Evolutionary conservation across 2,113 vertebrate genomes (phyloP), one percentile per base, ranked within the genome.

Genomic region (Colaptes auratus): DNA sequence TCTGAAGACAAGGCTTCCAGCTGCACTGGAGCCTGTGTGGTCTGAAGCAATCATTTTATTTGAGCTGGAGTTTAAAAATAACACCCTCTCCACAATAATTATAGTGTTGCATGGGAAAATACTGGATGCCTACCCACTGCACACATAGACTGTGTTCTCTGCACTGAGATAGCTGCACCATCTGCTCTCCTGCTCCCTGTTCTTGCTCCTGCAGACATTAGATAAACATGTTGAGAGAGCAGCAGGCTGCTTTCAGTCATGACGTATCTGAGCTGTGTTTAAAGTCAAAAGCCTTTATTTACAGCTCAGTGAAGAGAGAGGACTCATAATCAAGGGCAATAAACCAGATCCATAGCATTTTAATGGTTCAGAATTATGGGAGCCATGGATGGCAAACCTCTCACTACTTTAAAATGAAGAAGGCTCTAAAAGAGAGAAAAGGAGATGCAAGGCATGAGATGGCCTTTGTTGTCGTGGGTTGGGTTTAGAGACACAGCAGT

Each of bases 221-320:
- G 89, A 96, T 69, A 96, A 95, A 94, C 93, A 94, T 35, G 91
- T 90, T 94, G 89, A 81, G 52, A 56, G 93, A 96, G 91, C 95
- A 95, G 92, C 84, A 90, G 94, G 88, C 82, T 74, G 90, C 82
- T 96, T 92, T 94, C 90, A 94, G 53, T 94, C 94, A 87, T 87
- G 93, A 95, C 94, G 71, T 82, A 59, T 88, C 94, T 82, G 94
- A 91, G 94, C 88, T 73, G 80, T 84, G 86, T 92, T 97, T 91
- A 85, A 96, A 96, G 92, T 97, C 94, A 95, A 96, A 94, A 97
- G 86, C 73, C 82, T 93, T 95, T 95, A 96, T 97, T 97, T 96
- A 97, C 86, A 95, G 93, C 89, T 96, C 79, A 31, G 83, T 89
- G 94, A 95, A 82, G 83, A 94, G 74, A 92, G 31, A 91, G 85